Conservation (phyloP, 53 echinoderm and acorn worm species). For the Holothuria scabra region DNA sequence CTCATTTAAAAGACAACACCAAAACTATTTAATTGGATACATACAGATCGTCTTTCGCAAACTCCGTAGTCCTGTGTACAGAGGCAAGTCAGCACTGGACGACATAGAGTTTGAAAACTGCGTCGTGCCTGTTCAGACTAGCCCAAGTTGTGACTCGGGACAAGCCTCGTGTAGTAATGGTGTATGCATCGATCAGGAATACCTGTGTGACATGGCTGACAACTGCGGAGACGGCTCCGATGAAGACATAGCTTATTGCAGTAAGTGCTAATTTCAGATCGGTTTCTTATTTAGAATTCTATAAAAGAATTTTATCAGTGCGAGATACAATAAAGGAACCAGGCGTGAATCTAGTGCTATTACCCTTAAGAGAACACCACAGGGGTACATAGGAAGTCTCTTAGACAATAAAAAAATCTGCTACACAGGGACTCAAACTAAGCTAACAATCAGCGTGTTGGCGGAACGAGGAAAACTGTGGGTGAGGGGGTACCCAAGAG, state of each 20-base stretch:
- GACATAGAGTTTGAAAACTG: constrained; percentile 71
- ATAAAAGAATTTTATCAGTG: no score
- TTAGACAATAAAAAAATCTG: no score
- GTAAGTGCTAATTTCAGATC: neutral
- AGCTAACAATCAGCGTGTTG: no score
- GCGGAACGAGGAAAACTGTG: no score
- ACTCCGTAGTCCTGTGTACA: constrained; percentile 67
- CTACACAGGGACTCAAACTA: no score
- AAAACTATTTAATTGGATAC: neutral
- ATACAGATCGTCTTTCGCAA: constrained; percentile 67
- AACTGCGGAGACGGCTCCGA: constrained; percentile 39
- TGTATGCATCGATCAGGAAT: constrained; percentile 4
- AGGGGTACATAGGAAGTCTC: no score
- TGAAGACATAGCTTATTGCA: constrained; percentile 19
- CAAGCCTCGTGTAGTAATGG: constrained; percentile 26
- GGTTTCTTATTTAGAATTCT: no score
- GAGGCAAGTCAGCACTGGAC: constrained; percentile 77
- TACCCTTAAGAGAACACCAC: no score
- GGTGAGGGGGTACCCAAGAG: no score
- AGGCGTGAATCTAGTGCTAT: no score
- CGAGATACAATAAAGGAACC: no score
- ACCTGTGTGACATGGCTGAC: constrained; percentile 37
- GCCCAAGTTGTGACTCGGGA: constrained; percentile 42
- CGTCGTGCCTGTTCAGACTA: constrained; percentile 57
- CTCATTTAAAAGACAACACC: neutral